A percentile compares a stretch with the other conserved stretches of the same genome.
Evolutionary conservation across 2,888 invertebrate genomes (phyloP).

Genomic region (Patella depressa): DNA sequence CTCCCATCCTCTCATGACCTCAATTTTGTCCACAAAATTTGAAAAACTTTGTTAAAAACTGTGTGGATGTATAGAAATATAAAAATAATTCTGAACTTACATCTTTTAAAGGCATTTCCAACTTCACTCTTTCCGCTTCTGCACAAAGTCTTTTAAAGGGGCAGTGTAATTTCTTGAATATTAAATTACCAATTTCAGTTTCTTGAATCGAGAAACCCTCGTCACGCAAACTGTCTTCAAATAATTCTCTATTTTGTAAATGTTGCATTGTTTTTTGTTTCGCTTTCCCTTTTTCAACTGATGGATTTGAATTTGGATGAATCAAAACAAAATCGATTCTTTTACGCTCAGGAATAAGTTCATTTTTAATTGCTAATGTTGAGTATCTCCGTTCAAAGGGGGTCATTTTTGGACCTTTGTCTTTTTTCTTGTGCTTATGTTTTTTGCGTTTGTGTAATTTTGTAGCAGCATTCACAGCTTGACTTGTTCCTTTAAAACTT

Average conservation of each 20-base stretch:
- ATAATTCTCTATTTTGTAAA: slow-evolving; percentile 42
- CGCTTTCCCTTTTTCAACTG: slow-evolving; percentile 34
- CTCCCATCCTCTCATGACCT: no score
- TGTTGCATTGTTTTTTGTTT: slow-evolving; percentile 29
- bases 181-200: slow-evolving; percentile 43
- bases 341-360: slow-evolving; percentile 51
- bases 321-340: slow-evolving; percentile 67
- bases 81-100: slow-evolving; percentile 45
- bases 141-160: slow-evolving; percentile 66
- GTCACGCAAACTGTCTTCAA: slow-evolving; percentile 49
- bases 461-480: background rate
- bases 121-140: slow-evolving; percentile 66
- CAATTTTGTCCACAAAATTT: no score
- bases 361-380: slow-evolving; percentile 41
- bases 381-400: slow-evolving; percentile 53
- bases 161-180: slow-evolving; percentile 60
- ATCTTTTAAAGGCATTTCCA: slow-evolving; percentile 69
- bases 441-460: background rate
- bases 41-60: no score
- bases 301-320: slow-evolving; percentile 35
- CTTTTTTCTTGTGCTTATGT: slow-evolving; percentile 23
- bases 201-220: slow-evolving; percentile 63
- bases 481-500: background rate
- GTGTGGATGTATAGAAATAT: no score
- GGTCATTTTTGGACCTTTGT: slow-evolving; percentile 29